phyloP scores from a whole-genome alignment of 2,888 invertebrate genomes.

The Pelosia muscerda region DNA sequence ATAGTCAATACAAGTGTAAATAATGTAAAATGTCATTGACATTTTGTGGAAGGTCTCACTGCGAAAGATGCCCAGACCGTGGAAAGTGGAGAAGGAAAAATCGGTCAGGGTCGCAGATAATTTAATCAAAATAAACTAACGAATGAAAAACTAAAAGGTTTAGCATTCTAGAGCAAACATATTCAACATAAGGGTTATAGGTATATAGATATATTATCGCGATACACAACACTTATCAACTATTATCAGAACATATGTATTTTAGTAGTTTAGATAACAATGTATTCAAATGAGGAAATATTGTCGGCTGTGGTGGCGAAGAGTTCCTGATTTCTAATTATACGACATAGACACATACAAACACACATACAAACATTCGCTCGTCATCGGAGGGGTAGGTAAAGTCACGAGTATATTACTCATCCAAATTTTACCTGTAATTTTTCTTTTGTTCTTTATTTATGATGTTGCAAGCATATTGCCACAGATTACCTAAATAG shows the following conservation, averaged over 20 bases:
- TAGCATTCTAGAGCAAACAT: background rate
- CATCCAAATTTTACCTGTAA: background rate
- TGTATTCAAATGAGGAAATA: conserved; percentile 3
- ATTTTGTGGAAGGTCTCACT: too few relatives aligned
- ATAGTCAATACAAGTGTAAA: too few relatives aligned
- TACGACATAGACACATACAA: background rate
- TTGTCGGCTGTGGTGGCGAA: background rate
- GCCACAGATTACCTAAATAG: too few relatives aligned
- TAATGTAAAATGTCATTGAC: too few relatives aligned
- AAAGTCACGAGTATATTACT: background rate
- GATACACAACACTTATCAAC: background rate
- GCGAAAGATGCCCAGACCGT: too few relatives aligned
- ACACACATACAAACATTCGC: background rate
- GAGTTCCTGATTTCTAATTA: background rate
- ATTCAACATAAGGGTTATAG: background rate
- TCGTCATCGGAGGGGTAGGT: background rate
- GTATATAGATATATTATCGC: conserved; percentile 3
- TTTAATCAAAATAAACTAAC: background rate
- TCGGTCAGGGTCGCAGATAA: too few relatives aligned
- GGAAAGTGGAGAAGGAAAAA: too few relatives aligned
- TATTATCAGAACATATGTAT: conserved; percentile 6
- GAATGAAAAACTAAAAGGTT: background rate
- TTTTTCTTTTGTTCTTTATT: too few relatives aligned
- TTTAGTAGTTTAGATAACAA: background rate
- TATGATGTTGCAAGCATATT: background rate